phyloP scores from a whole-genome alignment of 2,888 invertebrate species.

The Spodoptera littoralis region DNA sequence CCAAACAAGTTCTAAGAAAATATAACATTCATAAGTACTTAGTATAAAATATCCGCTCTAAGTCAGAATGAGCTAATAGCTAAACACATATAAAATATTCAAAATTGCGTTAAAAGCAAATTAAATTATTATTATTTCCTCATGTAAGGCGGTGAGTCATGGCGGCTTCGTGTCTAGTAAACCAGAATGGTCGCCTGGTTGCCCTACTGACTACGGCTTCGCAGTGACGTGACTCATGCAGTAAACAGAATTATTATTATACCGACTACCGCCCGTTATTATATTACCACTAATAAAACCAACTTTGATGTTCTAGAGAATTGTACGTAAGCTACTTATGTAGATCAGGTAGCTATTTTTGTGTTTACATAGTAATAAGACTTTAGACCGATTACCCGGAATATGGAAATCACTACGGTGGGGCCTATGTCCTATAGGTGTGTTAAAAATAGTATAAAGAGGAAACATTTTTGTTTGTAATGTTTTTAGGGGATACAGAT shows the following conservation, averaged over 20 bases:
- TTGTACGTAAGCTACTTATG: conserved; percentile 11
- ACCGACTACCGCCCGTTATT: conserved; percentile 19
- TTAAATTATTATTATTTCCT: conserved; percentile 8
- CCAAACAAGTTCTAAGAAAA: no score
- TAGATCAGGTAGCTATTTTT: no score
- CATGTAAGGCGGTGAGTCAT: conserved; percentile 19
- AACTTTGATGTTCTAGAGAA: conserved; percentile 17
- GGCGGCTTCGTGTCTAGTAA: neutral
- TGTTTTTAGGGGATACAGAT: no score
- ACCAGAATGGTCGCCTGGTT: conserved; percentile 42
- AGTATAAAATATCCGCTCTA: no score
- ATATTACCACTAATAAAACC: conserved; percentile 30
- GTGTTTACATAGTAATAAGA: no score
- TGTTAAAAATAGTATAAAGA: no score
- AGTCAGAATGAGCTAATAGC: no score
- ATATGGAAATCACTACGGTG: no score
- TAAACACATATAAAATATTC: neutral
- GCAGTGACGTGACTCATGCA: conserved; percentile 56
- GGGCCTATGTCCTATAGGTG: no score
- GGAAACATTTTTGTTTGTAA: no score
- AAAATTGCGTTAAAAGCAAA: neutral
- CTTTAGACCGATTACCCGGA: no score
- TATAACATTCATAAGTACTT: no score
- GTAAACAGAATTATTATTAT: conserved; percentile 46
- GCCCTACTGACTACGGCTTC: conserved; percentile 56